Base-by-base conservation (phyloP, 2,888 invertebrate species). In the Drosophila seclusa region DNA sequence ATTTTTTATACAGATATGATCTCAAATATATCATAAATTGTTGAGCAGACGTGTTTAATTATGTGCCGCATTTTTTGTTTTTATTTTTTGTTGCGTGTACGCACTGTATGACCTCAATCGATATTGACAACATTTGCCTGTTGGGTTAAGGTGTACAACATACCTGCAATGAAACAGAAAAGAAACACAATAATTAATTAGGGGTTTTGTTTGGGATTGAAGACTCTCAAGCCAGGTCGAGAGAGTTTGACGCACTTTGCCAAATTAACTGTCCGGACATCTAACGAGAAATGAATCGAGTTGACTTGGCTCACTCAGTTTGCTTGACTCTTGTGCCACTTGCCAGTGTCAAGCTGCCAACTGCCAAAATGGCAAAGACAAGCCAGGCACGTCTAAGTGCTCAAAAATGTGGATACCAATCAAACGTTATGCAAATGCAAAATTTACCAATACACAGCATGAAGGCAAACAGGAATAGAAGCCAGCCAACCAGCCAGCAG, bases 381-480 rank as follows among this genome's bases (percentile, higher is more conserved):
- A 31, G 29, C 59, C 71, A 13, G n/a, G 60, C 31, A 54, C 29
- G 24, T 63, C 49, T 72, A 72, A 80, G 81, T 78, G 81, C 72
- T 58, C 48, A 50, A 42, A 62, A 68, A 55, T 71, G 49, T 70
- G 85, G 68, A 69, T 66, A 73, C 71, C 84, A 87, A 84, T 89
- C 80, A 76, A 87, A 80, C 62, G 82, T 77, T 90, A 90, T 83
- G 83, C 79, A 90, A 87, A 87, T 90, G 81, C 74, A 77, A 89
- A 89, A 89, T 89, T 82, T 82, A 83, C 73, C 89, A 78, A 83
- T 63, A 70, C 62, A 62, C 58, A 72, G 68, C 71, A 68, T 58
- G 72, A 66, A 73, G 42, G 48, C 64, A 36, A 16, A 29, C 21
- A 55, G 54, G 34, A 36, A 27, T 36, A 11, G 11, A 32, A 32